phyloP scores from a whole-genome alignment of 2,888 invertebrate species.

The Drosophila sordidula region DNA sequence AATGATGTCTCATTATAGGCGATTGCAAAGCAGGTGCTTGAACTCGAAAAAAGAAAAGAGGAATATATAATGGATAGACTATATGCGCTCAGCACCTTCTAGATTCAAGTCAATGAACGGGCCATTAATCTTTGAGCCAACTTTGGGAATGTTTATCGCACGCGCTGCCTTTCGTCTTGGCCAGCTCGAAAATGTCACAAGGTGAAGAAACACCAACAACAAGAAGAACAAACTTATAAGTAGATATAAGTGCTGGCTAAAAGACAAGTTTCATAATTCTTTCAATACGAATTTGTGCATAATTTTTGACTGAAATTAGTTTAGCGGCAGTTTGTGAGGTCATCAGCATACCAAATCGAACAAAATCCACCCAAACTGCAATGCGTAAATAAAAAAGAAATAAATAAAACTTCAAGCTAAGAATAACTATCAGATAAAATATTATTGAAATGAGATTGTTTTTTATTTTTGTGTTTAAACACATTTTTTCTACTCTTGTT shows the following conservation, averaged over 20 bases:
- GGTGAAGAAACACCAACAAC: conserved; percentile 45
- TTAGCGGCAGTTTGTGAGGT: conserved; percentile 55
- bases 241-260: conserved; percentile 7
- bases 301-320: conserved; percentile 27
- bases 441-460: conserved; percentile 40
- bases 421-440: conserved; percentile 31
- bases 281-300: conserved; percentile 24
- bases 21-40: conserved; percentile 47
- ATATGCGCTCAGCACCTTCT: neutral
- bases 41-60: conserved; percentile 27
- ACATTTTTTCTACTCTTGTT: conserved; percentile 8
- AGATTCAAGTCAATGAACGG: conserved; percentile 14
- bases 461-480: conserved; percentile 4
- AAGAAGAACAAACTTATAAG: conserved; percentile 5
- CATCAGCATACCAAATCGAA: conserved; percentile 62
- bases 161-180: conserved; percentile 14
- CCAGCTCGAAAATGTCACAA: conserved; percentile 50
- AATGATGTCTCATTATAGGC: conserved; percentile 10
- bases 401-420: conserved; percentile 11
- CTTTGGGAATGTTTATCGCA: conserved; percentile 20
- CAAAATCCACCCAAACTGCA: conserved; percentile 1
- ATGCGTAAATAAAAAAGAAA: neutral
- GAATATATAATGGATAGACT: neutral
- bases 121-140: conserved; percentile 39
- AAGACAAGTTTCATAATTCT: conserved; percentile 38